A percentile compares a stretch with the other conserved stretches of the same genome.
phyloP scores from a whole-genome alignment of 2,113 vertebrate species.

The Rallus limicola region DNA sequence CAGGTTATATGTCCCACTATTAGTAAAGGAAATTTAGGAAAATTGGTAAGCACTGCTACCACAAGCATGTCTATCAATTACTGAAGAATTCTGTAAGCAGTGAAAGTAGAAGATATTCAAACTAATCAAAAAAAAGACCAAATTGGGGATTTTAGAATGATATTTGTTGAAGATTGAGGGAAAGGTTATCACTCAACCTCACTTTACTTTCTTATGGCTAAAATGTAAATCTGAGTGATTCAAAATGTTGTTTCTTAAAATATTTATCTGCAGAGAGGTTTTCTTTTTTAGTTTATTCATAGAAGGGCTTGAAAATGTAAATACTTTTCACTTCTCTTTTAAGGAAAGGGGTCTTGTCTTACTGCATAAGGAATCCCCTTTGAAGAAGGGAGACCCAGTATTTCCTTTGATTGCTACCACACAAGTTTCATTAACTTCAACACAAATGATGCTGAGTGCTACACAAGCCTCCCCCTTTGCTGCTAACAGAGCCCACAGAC shows the following conservation, averaged over 20 bases:
- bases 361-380: neutral
- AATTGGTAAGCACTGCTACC: neutral
- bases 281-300: neutral
- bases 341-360: neutral
- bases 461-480: neutral
- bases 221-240: neutral
- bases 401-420: neutral
- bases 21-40: neutral
- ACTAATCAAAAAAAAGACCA: neutral
- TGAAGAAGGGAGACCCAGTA: neutral
- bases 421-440: neutral
- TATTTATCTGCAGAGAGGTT: neutral
- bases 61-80: neutral
- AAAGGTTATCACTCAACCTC: neutral
- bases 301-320: neutral
- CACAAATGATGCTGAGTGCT: neutral
- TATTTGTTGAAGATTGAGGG: neutral
- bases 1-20: neutral
- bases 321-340: neutral
- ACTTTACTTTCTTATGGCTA: neutral
- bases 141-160: neutral
- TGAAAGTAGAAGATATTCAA: neutral
- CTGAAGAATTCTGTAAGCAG: neutral
- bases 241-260: neutral
- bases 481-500: neutral